Base-by-base conservation (phyloP, 1,140 invertebrate genomes). In the Tetramorium parvispinum region DNA sequence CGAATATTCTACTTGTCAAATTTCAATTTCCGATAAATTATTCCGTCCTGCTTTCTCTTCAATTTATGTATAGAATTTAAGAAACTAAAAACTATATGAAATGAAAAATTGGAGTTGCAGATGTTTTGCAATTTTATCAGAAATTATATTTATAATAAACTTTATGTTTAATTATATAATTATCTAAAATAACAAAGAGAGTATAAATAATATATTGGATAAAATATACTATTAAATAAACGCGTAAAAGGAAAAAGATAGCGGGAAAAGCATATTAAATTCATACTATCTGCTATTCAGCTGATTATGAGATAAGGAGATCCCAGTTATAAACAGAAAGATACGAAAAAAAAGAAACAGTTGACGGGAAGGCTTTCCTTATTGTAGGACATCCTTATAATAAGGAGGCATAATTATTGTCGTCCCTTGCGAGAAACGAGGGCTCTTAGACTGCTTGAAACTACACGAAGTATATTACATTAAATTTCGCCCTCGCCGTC, bases 321-420 rank as follows among this genome's bases (percentile, higher is more conserved):
- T 40, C 0, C 11, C 24, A 46, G 10, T 63, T 53, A 55, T 70
- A 70, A 70, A 55, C 21, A n/a, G 37, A 81, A 70, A 21, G 43
- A 61, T 53, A 11, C 10, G 55, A 49, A n/a, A 82, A 53, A 82
- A 24, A 81, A 51, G 21, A 49, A 46, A 13, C 18, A 37, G 53
- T 73, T 37, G 24, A 24, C 13, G 79, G 10, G 24, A 37, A 59
- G 21, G 46, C 53, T 40, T 83, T 61, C 18, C 68, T 46, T 49
- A 75, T 75, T 83, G 46, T 40, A 46, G 40, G 11, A 59, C 37
- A 75, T 83, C 18, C 55, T 75, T 75, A 75, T 75, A 59, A 73
- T 61, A 83, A 83, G 68, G 40, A 75, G 53, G 18, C 68, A 82
- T 73, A 83, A 73, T 83, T 83, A 59, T 83, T 59, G 79, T 83